Evolutionary conservation across 1,140 invertebrate genomes (phyloP), one percentile per base, ranked within the genome.

Genomic region (Centruroides vittatus): DNA sequence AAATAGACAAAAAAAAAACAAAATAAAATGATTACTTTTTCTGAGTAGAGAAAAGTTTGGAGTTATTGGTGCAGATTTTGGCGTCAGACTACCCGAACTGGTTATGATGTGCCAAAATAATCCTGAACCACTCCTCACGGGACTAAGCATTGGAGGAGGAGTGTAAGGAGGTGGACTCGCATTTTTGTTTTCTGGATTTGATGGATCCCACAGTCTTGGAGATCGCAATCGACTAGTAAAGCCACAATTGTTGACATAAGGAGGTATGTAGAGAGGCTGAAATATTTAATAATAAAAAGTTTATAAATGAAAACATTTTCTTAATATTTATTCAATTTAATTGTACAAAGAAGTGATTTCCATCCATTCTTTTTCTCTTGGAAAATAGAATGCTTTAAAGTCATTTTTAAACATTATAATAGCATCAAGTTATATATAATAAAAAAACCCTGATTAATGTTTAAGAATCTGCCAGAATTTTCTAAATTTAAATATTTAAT

Each of bases 71-170:
- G 68, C 68, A n/a, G 68, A 70, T 34, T 68, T 67, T 10, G 68
- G 66, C 10, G 68, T 68, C 8, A 63, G 35, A 51, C 58, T 68
- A 13, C 67, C 62, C 53, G 60, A 66, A 47, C 65, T 66, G 35
- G 69, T 72, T 36, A 77, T 66, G 9, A 76, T 73, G 35, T 74
- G 78, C 65, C 84, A 84, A 70, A 93, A 93, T 0, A 96, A 74
- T 1, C 93, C 93, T 1, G 86, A 81, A 5, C 89, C 90, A 67
- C 83, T 83, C 66, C 93, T 79, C 54, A 88, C 85, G 0, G 93
- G 93, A 71, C 89, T 89, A 11, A 97, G 74, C 67, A 96, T 92
- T 0, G 93, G 93, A 46, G 89, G 86, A 3, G 93, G 92, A 0
- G 92, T 97, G 70, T 92, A 94, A 55, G 83, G 82, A 8, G 73